Conservation (phyloP, 2,797 vertebrate species). For the Alca torda region DNA sequence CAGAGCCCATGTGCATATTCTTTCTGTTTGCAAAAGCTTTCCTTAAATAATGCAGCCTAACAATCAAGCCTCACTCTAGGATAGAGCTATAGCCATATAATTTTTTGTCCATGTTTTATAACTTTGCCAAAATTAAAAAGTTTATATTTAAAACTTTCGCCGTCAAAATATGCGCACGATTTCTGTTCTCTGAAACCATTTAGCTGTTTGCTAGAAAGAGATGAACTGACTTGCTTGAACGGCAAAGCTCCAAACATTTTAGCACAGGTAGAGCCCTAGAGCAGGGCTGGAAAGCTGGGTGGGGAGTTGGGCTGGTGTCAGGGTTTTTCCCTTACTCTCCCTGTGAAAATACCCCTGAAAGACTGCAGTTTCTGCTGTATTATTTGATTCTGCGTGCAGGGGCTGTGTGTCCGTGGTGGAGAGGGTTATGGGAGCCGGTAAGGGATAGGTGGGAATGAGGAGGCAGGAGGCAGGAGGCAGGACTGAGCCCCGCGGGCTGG, state of each 20-base stretch:
- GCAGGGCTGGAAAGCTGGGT: not conserved
- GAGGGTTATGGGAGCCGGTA: fast-evolving
- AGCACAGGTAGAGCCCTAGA: not conserved
- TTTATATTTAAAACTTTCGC: not conserved
- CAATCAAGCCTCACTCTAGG: not conserved
- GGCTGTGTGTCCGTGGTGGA: not conserved
- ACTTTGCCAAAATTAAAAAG: not conserved
- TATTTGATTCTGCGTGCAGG: not conserved
- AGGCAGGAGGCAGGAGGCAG: not conserved
- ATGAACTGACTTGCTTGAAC: not conserved
- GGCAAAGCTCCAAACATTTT: not conserved
- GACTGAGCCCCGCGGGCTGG: not conserved
- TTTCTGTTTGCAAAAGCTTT: not conserved
- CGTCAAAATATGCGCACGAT: not conserved
- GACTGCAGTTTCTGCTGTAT: not conserved
- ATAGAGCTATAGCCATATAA: not conserved
- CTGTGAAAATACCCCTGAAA: not conserved
- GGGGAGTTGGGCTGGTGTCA: not conserved
- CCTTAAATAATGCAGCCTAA: not conserved
- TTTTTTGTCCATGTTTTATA: not conserved
- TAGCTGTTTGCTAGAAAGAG: not conserved
- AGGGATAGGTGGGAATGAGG: not conserved
- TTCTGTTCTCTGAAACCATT: not conserved
- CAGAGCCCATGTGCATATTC: not conserved
- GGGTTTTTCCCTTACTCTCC: not conserved